These are phyloP conservation scores for Scomber japonicus DNA, from an alignment of 2,113 vertebrate species.

Conservation along the genomic window DNA sequence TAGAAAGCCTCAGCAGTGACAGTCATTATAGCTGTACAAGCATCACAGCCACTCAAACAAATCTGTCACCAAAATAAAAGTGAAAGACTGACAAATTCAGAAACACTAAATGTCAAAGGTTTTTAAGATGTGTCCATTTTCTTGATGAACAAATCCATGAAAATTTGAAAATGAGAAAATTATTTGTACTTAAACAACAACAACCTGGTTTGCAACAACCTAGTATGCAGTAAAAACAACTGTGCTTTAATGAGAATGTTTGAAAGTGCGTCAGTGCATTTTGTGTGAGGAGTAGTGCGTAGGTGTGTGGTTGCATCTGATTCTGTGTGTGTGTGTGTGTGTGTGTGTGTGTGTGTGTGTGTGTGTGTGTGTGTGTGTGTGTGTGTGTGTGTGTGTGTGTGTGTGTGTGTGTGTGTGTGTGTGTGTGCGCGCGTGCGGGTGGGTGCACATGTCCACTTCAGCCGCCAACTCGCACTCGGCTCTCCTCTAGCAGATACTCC, in stretches of 20 bases:
- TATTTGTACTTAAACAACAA: background rate
- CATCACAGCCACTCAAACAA: background rate
- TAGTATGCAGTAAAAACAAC: slow-evolving; percentile 33
- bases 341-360: background rate
- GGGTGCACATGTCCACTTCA: slow-evolving; percentile 54
- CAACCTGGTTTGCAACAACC: background rate
- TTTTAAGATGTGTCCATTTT: background rate
- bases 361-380: background rate
- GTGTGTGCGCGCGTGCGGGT: background rate
- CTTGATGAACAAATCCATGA: background rate
- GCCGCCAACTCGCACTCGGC: slow-evolving; percentile 48
- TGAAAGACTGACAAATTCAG: background rate
- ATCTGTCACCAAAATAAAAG: background rate
- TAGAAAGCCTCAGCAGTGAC: background rate
- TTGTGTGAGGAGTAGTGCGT: slow-evolving; percentile 42
- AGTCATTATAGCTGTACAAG: too few relatives aligned
- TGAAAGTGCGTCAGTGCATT: slow-evolving; percentile 19
- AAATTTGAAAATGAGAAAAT: background rate
- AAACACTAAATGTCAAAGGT: background rate
- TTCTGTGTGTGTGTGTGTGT: slow-evolving; percentile 2
- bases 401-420: background rate
- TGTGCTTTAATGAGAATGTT: slow-evolving; percentile 34
- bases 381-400: background rate
- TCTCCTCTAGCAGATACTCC: slow-evolving; percentile 57
- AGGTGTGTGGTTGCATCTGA: slow-evolving; percentile 55